phyloP scores from a whole-genome alignment of 2,113 vertebrate genomes.

The Gobio gobio region DNA sequence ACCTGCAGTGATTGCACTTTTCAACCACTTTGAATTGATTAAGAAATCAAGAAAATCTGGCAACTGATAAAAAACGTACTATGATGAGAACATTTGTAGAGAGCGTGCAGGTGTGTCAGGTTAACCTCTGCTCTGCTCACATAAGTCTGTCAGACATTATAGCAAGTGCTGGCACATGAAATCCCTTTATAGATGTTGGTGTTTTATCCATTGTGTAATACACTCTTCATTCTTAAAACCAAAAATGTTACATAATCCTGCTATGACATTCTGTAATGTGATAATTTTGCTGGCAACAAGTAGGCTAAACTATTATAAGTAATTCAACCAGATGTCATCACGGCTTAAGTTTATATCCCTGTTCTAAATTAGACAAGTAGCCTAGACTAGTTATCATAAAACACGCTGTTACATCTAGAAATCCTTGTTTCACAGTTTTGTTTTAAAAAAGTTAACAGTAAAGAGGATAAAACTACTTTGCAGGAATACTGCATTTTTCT shows the following conservation, averaged over 20 bases:
- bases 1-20: background rate
- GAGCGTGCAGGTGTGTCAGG: background rate
- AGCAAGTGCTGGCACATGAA: slow-evolving; percentile 30
- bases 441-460: background rate
- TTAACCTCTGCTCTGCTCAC: background rate
- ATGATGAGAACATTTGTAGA: background rate
- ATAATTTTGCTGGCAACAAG: background rate
- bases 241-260: background rate
- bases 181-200: background rate
- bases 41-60: background rate
- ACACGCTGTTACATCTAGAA: background rate
- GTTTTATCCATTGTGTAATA: background rate
- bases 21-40: too few relatives aligned
- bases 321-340: background rate
- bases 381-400: background rate
- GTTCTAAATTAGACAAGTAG: background rate
- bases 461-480: background rate
- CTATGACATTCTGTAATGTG: background rate
- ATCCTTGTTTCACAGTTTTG: background rate
- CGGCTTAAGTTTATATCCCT: background rate
- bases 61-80: background rate
- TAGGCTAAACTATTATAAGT: background rate
- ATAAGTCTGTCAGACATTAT: slow-evolving; percentile 44
- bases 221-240: background rate
- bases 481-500: background rate